A percentile compares a stretch with the other conserved stretches of the same genome.
These are phyloP conservation scores for Sympetrum striolatum DNA, from an alignment of 2,888 invertebrate species.

Conservation along the genomic window DNA sequence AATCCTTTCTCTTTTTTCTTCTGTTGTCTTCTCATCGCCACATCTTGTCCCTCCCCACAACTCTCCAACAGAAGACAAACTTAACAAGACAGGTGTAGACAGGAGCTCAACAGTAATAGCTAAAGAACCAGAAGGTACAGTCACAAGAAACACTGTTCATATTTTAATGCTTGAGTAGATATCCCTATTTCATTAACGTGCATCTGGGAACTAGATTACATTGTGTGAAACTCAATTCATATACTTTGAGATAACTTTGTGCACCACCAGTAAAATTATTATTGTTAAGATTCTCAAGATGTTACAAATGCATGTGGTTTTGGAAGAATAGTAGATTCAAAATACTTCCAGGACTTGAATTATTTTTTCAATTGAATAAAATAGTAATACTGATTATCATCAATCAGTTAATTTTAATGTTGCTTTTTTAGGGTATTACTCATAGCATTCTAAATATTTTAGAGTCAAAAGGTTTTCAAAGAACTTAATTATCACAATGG, in stretches of 20 bases:
- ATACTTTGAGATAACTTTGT: conserved; percentile 10
- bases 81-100: conserved; percentile 82
- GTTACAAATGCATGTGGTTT: conserved; percentile 22
- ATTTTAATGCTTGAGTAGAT: conserved; percentile 41
- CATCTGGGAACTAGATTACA: conserved; percentile 34
- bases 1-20: conserved; percentile 48
- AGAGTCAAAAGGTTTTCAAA: not conserved
- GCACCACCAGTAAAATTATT: conserved; percentile 26
- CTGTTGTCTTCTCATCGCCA: conserved; percentile 56
- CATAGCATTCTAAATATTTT: not conserved
- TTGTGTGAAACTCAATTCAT: conserved; percentile 5
- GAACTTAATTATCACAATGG: not conserved
- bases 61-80: conserved; percentile 75
- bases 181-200: conserved; percentile 39
- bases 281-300: not conserved
- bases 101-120: conserved; percentile 93
- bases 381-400: not conserved
- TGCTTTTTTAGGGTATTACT: not conserved
- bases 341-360: conserved; percentile 12
- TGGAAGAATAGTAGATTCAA: conserved; percentile 12
- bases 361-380: not conserved
- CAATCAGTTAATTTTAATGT: not conserved
- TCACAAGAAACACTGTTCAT: conserved; percentile 46
- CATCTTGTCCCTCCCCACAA: conserved; percentile 47
- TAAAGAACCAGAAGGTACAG: conserved; percentile 87